A percentile compares a stretch with the other conserved stretches of the same genome.
These are phyloP conservation scores for Psilopogon haemacephalus DNA, from an alignment of 2,113 vertebrate genomes.

Conservation along the genomic window DNA sequence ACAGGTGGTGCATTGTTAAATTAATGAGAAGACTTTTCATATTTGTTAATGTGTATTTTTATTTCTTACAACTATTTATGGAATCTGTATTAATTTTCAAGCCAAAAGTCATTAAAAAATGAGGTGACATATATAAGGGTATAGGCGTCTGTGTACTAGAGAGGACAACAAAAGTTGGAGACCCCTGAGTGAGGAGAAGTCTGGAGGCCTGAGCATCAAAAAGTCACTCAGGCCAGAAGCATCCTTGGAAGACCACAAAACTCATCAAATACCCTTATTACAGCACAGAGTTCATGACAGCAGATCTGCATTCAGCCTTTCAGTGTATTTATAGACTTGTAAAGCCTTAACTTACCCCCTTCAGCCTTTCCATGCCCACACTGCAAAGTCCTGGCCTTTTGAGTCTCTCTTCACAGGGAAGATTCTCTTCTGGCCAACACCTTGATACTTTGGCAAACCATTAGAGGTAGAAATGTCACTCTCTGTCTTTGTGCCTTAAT, in stretches of 20 bases:
- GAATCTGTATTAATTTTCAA: neutral
- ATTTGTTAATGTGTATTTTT: neutral
- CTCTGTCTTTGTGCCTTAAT: neutral
- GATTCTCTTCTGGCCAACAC: neutral
- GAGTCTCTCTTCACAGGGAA: neutral
- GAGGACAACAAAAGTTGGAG: neutral
- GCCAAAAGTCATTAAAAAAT: neutral
- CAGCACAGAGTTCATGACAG: neutral
- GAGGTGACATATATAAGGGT: neutral
- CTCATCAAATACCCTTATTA: neutral
- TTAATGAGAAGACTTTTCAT: neutral
- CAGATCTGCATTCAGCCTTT: neutral
- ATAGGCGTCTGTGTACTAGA: neutral
- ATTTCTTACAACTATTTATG: neutral
- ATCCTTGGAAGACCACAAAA: rapidly evolving
- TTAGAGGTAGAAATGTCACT: neutral
- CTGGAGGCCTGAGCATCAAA: neutral
- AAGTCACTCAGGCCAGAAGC: neutral
- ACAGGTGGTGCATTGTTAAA: neutral
- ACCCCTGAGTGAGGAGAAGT: neutral
- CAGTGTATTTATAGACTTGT: neutral
- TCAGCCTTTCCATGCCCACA: neutral
- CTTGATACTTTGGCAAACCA: neutral
- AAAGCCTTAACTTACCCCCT: neutral
- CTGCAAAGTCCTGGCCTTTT: neutral